phyloP scores from a whole-genome alignment of 2,113 vertebrate genomes.

The Rallus limicola region DNA sequence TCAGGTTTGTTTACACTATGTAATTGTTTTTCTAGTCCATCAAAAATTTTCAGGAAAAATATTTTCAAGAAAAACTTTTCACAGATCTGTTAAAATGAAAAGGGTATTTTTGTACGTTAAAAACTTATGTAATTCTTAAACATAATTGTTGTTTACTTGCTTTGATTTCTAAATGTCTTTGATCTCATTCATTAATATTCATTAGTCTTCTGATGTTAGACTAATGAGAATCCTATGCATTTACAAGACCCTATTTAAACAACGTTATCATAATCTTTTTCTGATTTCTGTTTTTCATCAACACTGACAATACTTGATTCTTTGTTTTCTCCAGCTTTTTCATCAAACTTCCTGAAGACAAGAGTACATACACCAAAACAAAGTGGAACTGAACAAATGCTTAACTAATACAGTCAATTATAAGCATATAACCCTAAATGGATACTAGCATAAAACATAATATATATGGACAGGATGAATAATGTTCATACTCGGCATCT shows the following conservation, averaged over 20 bases:
- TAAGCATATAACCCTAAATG: background rate
- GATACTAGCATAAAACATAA: background rate
- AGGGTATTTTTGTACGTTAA: constrained; percentile 38
- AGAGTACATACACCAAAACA: background rate
- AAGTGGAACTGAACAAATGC: background rate
- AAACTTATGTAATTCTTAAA: constrained; percentile 69
- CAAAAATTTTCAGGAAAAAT: background rate
- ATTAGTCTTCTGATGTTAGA: constrained; percentile 76
- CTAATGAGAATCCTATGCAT: constrained; percentile 77
- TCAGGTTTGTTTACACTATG: background rate
- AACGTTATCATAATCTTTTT: constrained; percentile 56
- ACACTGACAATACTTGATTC: background rate
- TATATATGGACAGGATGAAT: background rate
- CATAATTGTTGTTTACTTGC: constrained; percentile 75
- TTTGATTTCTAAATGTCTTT: constrained; percentile 80
- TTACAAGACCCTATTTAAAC: constrained; percentile 74
- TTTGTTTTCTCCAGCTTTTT: constrained; percentile 1
- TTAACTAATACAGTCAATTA: background rate
- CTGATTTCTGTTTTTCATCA: constrained; percentile 33
- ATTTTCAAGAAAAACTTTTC: constrained; percentile 20
- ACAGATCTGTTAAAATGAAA: background rate
- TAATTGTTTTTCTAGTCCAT: background rate
- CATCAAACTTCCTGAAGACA: background rate
- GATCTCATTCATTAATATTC: constrained; percentile 84
- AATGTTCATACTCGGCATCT: background rate